phyloP scores from a whole-genome alignment of 1,140 invertebrate species.

The Ceratina calcarata region DNA sequence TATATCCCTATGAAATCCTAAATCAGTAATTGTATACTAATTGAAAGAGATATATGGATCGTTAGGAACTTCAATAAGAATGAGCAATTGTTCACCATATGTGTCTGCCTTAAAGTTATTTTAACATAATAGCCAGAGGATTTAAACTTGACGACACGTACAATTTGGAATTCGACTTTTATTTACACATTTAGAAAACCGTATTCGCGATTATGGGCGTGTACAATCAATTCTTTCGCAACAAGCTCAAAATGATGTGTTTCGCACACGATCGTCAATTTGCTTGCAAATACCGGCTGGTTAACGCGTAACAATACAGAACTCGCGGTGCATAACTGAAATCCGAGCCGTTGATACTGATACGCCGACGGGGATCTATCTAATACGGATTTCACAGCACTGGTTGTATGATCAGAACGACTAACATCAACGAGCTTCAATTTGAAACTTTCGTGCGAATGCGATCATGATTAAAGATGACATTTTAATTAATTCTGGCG shows the following conservation, averaged over 20 bases:
- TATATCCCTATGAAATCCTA: no score
- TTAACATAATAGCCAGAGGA: no score
- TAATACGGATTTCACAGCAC: neutral
- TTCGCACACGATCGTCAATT: neutral
- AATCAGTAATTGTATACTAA: no score
- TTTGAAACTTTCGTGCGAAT: neutral
- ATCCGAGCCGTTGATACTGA: neutral
- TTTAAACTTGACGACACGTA: no score
- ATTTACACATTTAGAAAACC: neutral
- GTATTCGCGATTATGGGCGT: conserved; percentile 9
- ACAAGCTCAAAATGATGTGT: conserved; percentile 27
- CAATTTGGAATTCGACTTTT: no score
- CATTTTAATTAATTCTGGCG: conserved; percentile 23
- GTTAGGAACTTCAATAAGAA: no score
- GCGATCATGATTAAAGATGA: neutral
- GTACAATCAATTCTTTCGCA: conserved; percentile 15
- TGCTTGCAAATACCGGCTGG: neutral
- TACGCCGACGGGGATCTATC: neutral
- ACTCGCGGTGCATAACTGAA: neutral
- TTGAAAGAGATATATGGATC: no score
- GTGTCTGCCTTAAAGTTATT: no score
- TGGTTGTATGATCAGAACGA: neutral
- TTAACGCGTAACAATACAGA: neutral
- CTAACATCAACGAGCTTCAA: conserved; percentile 1
- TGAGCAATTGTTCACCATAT: no score